Base-by-base conservation (phyloP, 2,888 invertebrate genomes). In the Metellina segmentata region DNA sequence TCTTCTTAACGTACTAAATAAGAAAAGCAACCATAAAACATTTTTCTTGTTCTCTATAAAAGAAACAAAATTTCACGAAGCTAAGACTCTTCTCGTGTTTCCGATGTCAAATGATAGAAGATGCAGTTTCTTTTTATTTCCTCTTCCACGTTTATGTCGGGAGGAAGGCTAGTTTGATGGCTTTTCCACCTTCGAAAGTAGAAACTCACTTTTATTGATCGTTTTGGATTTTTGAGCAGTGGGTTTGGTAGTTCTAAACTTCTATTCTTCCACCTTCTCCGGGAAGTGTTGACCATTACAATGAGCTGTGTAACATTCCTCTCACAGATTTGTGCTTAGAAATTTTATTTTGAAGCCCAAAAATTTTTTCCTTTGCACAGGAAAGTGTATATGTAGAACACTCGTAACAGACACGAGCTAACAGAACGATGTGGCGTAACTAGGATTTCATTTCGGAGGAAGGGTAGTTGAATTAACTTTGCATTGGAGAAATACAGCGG, bases 141-240 rank as follows among this genome's bases (percentile, higher is more conserved):
- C 20, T 19, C 11, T 20, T 72, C 34, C 7, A 19, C 52, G 77
- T 51, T 77, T 77, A 77, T 51, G 20, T 51, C 52, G 6, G 77
- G 52, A 49, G 20, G n/a, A 77, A 19, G n/a, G 9, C n/a, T 34
- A 34, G 1, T 34, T 7, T 2, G 19, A 52, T 8, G 8, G 49
- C 19, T 49, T 77, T 19, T 77, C 19, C 19, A 8, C 51, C 52
- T 51, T 51, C n/a, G n/a, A 77, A 51, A 52, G 49, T 19, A 1
- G 11, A 77, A 77, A 52, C 52, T 77, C 19, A 16, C 51, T 77
- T 77, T 77, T 77, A 77, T 77, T 51, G 77, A 11, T 52, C 77
- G 52, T 77, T 77, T 77, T n/a, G 77, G 77, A 51, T 19, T 77
- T 52, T 77, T 51, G 8, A 77, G 51, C 16, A 19, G 77, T 77